Percentiles rank a stretch among this genome's conserved stretches.
These are phyloP conservation scores for Falcunculus frontatus DNA, from an alignment of 2,113 vertebrate species.

Conservation along the genomic window DNA sequence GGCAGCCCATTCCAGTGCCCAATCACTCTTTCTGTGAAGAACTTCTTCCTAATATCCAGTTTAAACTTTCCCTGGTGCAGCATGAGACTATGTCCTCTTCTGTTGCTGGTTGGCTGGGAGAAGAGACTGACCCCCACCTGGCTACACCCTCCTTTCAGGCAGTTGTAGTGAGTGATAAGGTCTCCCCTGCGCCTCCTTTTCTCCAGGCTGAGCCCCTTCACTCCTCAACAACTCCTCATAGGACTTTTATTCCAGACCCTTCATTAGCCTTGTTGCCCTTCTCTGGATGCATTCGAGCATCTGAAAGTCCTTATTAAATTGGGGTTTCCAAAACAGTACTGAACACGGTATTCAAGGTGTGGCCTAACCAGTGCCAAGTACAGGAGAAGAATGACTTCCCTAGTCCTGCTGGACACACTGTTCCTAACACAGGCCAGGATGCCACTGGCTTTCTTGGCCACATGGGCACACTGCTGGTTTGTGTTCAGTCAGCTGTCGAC, in stretches of 20 bases:
- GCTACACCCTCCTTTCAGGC: not conserved
- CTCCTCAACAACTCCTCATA: not conserved
- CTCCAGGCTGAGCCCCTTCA: not conserved
- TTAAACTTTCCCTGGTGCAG: not conserved
- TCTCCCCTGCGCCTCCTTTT: not conserved
- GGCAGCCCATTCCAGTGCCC: not conserved
- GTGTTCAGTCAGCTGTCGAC: not conserved
- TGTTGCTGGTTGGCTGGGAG: not conserved
- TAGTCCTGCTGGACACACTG: not conserved
- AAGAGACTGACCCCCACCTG: not conserved
- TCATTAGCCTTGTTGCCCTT: not conserved
- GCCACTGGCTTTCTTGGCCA: not conserved
- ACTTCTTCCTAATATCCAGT: not conserved
- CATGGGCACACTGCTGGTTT: not conserved
- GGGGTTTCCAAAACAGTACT: not conserved
- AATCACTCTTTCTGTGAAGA: not conserved
- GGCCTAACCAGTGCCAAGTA: not conserved
- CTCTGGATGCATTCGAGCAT: not conserved
- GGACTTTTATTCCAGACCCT: not conserved
- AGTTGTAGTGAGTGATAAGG: not conserved
- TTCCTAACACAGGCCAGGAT: not conserved
- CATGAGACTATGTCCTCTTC: not conserved
- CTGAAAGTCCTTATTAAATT: not conserved
- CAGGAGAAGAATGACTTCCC: not conserved
- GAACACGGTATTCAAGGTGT: not conserved